Conservation (phyloP, 2,113 vertebrate genomes). For the Trinectes maculatus region DNA sequence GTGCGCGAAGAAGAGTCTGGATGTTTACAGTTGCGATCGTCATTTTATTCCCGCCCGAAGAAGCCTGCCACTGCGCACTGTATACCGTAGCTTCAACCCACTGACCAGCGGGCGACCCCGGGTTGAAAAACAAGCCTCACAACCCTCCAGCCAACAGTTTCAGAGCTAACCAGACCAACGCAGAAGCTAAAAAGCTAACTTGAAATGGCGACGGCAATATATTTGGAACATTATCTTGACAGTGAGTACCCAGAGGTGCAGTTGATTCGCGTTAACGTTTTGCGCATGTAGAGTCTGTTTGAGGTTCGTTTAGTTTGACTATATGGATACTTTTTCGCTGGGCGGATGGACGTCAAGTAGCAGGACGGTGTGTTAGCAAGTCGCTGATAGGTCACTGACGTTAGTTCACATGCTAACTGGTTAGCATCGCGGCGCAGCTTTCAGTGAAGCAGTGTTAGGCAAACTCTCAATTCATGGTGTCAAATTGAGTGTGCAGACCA, state of each 20-base stretch:
- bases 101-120: slow-evolving; percentile 24
- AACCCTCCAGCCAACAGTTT: slow-evolving; percentile 1
- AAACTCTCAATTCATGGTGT: background rate
- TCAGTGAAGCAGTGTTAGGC: background rate
- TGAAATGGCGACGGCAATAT: slow-evolving; percentile 96
- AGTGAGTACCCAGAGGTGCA: slow-evolving; percentile 82
- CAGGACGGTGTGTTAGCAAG: slow-evolving; percentile 14
- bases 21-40: background rate
- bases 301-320: background rate
- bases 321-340: background rate
- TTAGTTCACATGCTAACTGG: slow-evolving; percentile 31
- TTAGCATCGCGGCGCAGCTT: slow-evolving; percentile 18
- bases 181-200: slow-evolving; percentile 51
- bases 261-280: fast-evolving
- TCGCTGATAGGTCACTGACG: slow-evolving; percentile 15
- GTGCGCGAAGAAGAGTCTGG: slow-evolving; percentile 10
- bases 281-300: background rate
- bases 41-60: slow-evolving; percentile 3
- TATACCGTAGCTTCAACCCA: too few relatives aligned
- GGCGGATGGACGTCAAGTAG: background rate
- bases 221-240: slow-evolving; percentile 97
- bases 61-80: background rate
- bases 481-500: background rate
- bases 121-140: slow-evolving; percentile 52
- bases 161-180: slow-evolving; percentile 47